These are phyloP conservation scores for Phragmatobia fuliginosa DNA, from an alignment of 2,888 invertebrate species.

Conservation along the genomic window DNA sequence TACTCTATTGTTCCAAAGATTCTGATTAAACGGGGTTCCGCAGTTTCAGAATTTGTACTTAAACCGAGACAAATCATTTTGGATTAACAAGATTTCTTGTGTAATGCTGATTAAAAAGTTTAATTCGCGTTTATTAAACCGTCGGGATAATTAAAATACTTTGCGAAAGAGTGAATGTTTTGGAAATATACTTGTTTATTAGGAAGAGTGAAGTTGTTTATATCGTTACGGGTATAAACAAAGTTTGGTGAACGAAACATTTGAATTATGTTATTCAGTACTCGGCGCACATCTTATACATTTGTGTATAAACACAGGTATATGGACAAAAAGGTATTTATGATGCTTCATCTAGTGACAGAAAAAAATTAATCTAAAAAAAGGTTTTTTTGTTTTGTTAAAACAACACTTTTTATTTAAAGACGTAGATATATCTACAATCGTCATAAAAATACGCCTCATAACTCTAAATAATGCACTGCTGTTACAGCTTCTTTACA, in stretches of 20 bases:
- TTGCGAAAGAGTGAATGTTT: slow-evolving; percentile 41
- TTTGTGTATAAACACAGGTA: not conserved
- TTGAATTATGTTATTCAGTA: not conserved
- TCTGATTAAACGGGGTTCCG: slow-evolving; percentile 74
- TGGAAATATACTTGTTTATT: slow-evolving; percentile 47
- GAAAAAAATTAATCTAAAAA: too few species aligned
- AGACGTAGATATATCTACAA: too few species aligned
- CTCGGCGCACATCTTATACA: not conserved
- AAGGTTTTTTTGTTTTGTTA: too few species aligned
- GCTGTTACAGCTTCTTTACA: not conserved
- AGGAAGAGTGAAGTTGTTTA: slow-evolving; percentile 31
- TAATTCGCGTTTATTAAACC: slow-evolving; percentile 57
- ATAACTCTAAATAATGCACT: too few species aligned
- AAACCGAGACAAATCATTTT: slow-evolving; percentile 67
- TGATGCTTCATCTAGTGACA: not conserved
- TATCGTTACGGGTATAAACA: slow-evolving; percentile 33
- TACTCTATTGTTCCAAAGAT: slow-evolving; percentile 75
- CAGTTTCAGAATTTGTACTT: slow-evolving; percentile 60
- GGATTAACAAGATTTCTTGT: slow-evolving; percentile 66
- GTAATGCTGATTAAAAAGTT: slow-evolving; percentile 59
- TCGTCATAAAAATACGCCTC: too few species aligned
- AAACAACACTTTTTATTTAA: too few species aligned
- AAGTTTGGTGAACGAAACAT: not conserved
- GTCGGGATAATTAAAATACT: slow-evolving; percentile 51
- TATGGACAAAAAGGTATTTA: not conserved